Evolutionary conservation across 2,888 invertebrate species (phyloP).

Genomic region (Latrodectus hesperus): DNA sequence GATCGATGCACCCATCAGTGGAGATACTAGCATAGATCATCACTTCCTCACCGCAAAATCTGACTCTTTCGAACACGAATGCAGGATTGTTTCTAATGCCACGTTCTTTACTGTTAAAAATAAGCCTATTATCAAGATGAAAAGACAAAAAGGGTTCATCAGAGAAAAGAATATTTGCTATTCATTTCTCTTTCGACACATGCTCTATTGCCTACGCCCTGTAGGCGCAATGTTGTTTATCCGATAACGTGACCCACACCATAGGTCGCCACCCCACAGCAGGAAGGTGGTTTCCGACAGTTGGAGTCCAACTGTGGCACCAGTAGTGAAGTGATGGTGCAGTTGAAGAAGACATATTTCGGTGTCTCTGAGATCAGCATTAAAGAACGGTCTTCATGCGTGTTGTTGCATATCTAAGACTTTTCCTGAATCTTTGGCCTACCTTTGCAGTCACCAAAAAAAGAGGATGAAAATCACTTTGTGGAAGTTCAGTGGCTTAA

Average conservation of each 20-base stretch:
- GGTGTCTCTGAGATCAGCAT: neutral
- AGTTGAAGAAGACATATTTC: conserved; percentile 9
- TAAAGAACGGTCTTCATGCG: neutral
- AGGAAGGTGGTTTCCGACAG: neutral
- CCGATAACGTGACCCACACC: neutral
- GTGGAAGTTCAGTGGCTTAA: neutral
- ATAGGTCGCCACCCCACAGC: neutral
- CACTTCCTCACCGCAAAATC: neutral
- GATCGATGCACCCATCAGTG: neutral
- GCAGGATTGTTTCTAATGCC: neutral
- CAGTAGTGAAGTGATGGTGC: neutral
- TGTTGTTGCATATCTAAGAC: neutral
- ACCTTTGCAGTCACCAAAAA: neutral
- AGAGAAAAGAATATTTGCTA: neutral
- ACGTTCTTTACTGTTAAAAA: neutral
- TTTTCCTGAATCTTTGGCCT: neutral
- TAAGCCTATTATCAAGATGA: neutral
- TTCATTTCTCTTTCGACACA: neutral
- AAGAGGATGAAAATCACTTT: neutral
- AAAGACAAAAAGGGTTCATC: neutral
- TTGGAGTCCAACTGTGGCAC: neutral
- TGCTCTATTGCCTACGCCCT: neutral
- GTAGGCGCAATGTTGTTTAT: neutral
- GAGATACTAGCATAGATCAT: neutral
- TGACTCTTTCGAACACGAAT: neutral